Evolutionary conservation across 2,797 vertebrate species (phyloP).

Genomic region (Platalea minor): DNA sequence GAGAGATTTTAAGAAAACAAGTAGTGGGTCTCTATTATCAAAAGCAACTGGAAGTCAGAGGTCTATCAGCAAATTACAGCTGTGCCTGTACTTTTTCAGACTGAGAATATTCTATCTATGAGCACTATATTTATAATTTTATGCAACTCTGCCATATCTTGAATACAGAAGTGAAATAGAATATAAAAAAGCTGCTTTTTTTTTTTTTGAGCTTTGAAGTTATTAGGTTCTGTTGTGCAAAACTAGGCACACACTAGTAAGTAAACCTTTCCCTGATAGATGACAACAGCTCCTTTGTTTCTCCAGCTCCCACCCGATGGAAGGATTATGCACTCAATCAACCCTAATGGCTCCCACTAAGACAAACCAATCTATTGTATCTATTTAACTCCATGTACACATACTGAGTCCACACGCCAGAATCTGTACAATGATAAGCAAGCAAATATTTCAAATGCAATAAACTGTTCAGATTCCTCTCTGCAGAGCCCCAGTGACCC

Average conservation of each 20-base stretch:
- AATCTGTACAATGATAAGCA: neutral
- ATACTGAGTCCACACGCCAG: neutral
- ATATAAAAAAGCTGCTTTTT: neutral
- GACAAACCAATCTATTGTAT: neutral
- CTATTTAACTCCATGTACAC: neutral
- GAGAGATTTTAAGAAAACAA: neutral
- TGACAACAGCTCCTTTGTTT: conserved; percentile 5
- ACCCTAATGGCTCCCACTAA: neutral
- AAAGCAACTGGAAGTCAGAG: neutral
- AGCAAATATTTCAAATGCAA: neutral
- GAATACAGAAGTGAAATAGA: neutral
- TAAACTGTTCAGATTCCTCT: neutral
- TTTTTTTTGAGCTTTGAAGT: neutral
- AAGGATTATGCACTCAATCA: conserved; percentile 15
- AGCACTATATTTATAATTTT: neutral
- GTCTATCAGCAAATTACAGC: neutral
- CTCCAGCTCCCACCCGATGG: neutral
- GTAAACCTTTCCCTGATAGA: conserved; percentile 3
- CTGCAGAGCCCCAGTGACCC: neutral
- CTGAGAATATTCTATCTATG: neutral
- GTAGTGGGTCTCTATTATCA: neutral
- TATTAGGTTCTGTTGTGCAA: neutral
- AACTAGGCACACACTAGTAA: neutral
- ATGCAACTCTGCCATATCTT: neutral
- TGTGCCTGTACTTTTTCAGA: neutral